These are phyloP conservation scores for Euwallacea fornicatus DNA, from an alignment of 1,140 invertebrate species.

Conservation along the genomic window DNA sequence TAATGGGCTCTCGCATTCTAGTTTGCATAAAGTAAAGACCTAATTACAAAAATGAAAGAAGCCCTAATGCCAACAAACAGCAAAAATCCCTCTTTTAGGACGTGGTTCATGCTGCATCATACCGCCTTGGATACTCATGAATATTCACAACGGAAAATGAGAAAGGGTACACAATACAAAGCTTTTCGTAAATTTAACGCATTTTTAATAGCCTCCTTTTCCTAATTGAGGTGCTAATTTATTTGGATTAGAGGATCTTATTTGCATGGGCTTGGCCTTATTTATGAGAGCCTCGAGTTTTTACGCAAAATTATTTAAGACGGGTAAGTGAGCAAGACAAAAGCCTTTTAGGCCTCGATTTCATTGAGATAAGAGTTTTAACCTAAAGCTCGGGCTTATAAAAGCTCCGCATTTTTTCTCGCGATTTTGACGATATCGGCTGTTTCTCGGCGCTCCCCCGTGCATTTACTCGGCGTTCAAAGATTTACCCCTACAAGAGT, in stretches of 20 bases:
- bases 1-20: slow-evolving; percentile 20
- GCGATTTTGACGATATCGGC: too few relatives aligned
- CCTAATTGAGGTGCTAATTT: slow-evolving; percentile 17
- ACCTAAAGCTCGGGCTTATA: too few relatives aligned
- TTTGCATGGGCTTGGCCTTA: neutral
- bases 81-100: slow-evolving; percentile 31
- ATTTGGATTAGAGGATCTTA: slow-evolving; percentile 8
- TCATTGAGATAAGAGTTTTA: too few relatives aligned
- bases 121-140: slow-evolving; percentile 31
- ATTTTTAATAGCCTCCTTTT: slow-evolving; percentile 26
- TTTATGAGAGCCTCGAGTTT: too few relatives aligned
- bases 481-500: too few relatives aligned
- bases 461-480: too few relatives aligned
- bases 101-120: slow-evolving; percentile 28
- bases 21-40: slow-evolving; percentile 26
- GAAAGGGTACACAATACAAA: slow-evolving; percentile 27
- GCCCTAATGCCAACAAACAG: slow-evolving; percentile 17
- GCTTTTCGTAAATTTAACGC: slow-evolving; percentile 28
- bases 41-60: slow-evolving; percentile 29
- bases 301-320: too few relatives aligned
- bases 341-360: too few relatives aligned
- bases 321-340: too few relatives aligned
- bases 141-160: slow-evolving; percentile 32
- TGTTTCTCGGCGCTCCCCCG: too few relatives aligned
- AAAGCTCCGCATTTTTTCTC: too few relatives aligned